A percentile compares a stretch with the other conserved stretches of the same genome.
Evolutionary conservation across 2,888 invertebrate genomes (phyloP).

Genomic region (Ormyrus thymus): DNA sequence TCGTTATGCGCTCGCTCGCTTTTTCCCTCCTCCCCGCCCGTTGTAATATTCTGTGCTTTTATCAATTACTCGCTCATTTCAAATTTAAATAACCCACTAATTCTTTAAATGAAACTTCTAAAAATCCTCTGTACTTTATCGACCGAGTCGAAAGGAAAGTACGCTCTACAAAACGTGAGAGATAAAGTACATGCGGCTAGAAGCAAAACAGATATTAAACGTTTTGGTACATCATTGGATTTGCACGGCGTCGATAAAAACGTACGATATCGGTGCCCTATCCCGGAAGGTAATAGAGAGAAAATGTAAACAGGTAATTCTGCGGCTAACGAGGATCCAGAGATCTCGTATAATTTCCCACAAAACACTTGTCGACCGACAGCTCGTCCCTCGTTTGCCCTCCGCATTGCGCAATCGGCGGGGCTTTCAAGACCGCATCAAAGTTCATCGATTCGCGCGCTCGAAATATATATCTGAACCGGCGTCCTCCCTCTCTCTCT

Average conservation of each 20-base stretch:
- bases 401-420: constrained; percentile 28
- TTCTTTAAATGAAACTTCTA: constrained; percentile 4
- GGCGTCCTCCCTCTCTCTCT: too few relatives aligned
- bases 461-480: background rate
- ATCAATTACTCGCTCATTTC: constrained; percentile 38
- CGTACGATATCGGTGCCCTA: background rate
- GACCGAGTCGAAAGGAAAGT: background rate
- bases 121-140: constrained; percentile 1
- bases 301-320: constrained; percentile 44
- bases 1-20: background rate
- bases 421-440: constrained; percentile 1
- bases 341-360: constrained; percentile 41
- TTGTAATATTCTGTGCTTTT: constrained; percentile 13
- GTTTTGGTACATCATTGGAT: too few relatives aligned
- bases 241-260: constrained; percentile 1
- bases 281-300: background rate
- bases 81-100: background rate
- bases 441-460: constrained; percentile 45
- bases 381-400: constrained; percentile 4
- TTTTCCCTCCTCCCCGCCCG: background rate
- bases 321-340: constrained; percentile 43
- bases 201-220: too few relatives aligned
- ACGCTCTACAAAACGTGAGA: too few relatives aligned
- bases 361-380: constrained; percentile 49
- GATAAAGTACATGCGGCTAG: too few relatives aligned